Conservation (phyloP, 2,113 vertebrate species). For the Heteronetta atricapilla region DNA sequence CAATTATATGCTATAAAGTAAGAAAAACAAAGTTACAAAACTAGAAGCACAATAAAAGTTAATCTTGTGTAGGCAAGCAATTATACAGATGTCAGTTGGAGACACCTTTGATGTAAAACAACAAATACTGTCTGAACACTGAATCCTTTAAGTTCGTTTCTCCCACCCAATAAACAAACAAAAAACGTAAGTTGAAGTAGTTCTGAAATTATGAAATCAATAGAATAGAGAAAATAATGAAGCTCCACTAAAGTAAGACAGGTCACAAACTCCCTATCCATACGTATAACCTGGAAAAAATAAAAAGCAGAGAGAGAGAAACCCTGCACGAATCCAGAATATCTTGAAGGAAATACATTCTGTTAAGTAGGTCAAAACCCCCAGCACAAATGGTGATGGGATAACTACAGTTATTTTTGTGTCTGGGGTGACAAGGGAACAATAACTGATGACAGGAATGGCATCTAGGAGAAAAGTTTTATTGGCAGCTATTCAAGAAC, state of each 20-base stretch:
- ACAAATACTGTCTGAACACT: not conserved
- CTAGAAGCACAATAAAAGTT: not conserved
- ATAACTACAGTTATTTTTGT: conserved; percentile 59
- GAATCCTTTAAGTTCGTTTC: not conserved
- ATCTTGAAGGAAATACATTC: not conserved
- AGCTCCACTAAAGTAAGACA: not conserved
- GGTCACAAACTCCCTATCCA: not conserved
- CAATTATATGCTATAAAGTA: not conserved
- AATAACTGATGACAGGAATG: conserved; percentile 16
- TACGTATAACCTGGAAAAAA: not conserved
- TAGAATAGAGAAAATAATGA: not conserved
- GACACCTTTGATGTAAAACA: not conserved
- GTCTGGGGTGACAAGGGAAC: conserved; percentile 3
- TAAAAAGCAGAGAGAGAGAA: not conserved
- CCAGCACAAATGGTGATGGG: conserved; percentile 2
- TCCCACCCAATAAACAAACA: not conserved
- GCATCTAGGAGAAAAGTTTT: not conserved
- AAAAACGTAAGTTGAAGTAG: not conserved
- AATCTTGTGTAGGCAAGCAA: not conserved
- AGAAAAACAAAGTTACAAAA: not conserved
- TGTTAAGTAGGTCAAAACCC: not conserved
- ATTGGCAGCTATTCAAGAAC: conserved; percentile 42
- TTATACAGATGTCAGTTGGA: not conserved
- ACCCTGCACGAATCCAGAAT: not conserved
- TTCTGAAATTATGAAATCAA: not conserved